These are phyloP conservation scores for Synanceia verrucosa DNA, from an alignment of 2,797 vertebrate species.

Conservation along the genomic window DNA sequence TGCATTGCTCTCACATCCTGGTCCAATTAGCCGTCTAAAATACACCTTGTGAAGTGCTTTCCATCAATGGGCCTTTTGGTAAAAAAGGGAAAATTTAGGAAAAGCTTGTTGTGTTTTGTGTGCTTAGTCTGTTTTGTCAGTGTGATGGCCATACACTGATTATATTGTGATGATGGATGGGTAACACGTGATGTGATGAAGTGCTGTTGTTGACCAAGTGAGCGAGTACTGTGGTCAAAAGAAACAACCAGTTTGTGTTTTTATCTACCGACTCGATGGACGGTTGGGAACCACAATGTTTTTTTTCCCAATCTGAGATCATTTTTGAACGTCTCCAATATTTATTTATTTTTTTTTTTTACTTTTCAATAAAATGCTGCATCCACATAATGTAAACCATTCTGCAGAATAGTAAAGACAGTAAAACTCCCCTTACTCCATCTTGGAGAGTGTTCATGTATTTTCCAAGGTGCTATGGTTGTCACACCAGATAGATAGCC, in stretches of 20 bases:
- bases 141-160: background rate
- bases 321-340: background rate
- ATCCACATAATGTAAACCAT: background rate
- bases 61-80: background rate
- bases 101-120: background rate
- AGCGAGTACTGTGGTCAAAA: background rate
- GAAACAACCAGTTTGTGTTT: background rate
- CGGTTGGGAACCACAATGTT: background rate
- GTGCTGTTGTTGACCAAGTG: background rate
- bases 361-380: background rate
- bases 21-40: background rate
- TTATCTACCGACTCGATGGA: background rate
- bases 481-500: background rate
- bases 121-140: background rate
- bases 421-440: background rate
- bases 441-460: background rate
- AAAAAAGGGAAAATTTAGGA: background rate
- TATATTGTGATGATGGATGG: background rate
- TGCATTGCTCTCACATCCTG: background rate
- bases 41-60: background rate
- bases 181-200: background rate
- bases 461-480: background rate
- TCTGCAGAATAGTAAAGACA: background rate
- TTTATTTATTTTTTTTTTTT: background rate
- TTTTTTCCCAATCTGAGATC: background rate